Evolutionary conservation across 2,888 invertebrate species (phyloP), one percentile per base, ranked within the genome.

Genomic region (Plebejus argus): DNA sequence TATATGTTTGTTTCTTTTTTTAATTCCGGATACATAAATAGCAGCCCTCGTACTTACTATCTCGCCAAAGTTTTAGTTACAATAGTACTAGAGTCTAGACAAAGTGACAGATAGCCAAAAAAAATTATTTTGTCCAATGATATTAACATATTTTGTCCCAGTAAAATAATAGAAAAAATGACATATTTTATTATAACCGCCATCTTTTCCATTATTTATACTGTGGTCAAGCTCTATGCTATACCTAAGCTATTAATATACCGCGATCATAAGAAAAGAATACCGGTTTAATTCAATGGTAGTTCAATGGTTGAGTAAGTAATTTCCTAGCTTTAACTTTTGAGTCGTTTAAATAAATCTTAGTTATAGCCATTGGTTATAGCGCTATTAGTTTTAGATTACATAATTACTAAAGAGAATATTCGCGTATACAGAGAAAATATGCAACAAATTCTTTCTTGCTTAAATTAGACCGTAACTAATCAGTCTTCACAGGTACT

Each of bases 401-500:
- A 66, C 23, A 23, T 28, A 66, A 66, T 12, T 66, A 28, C 28
- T 23, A 20, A 66, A 66, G 61, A 66, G 15, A 66, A 28, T 15
- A 66, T 66, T 66, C 66, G 66, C 28, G 28, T 66, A 28, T 28
- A 28, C 18, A 28, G 15, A 28, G 66, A 15, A 66, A 66, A 66
- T 33, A 66, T 33, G 66, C 66, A 28, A 66, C 28, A 53, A 53
- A 53, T 53, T 74, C 12, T 20, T 74, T 28, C 53, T 49, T 74
- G 53, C 18, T 74, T 74, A 72, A 45, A 23, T 23, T 72, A 53
- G 28, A 49, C 45, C 49, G 15, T 49, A 74, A 49, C 28, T 74
- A 74, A 23, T 74, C 74, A 74, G 74, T 74, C 74, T 74, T 74
- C 3, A 53, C 45, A 18, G 53, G 49, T 53, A 74, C 74, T 15